These are phyloP conservation scores for Caracal caracal DNA, from an alignment of 2,113 vertebrate genomes.

Conservation along the genomic window DNA sequence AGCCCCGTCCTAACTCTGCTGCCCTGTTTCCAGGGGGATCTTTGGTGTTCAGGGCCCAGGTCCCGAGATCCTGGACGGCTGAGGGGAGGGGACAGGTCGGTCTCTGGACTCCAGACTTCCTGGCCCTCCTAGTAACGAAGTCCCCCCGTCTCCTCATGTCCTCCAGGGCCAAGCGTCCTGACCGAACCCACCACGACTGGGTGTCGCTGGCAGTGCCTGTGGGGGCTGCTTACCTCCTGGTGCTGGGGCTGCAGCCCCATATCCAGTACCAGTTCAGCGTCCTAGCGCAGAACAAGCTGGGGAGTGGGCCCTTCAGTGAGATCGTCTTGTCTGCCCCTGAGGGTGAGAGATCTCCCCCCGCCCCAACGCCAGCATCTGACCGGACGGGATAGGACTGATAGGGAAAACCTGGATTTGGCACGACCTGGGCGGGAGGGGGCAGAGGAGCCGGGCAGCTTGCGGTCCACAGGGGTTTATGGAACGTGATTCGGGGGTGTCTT, in stretches of 20 bases:
- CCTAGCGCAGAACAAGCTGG: slow-evolving; percentile 96
- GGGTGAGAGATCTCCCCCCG: slow-evolving; percentile 83
- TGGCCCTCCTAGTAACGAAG: neutral
- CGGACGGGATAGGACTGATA: neutral
- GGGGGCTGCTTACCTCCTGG: slow-evolving; percentile 89
- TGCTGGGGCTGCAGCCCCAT: slow-evolving; percentile 90
- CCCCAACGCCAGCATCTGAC: neutral
- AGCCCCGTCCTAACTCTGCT: neutral
- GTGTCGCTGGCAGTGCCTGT: slow-evolving; percentile 90
- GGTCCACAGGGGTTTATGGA: neutral
- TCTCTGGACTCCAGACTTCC: neutral
- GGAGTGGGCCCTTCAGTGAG: slow-evolving; percentile 97
- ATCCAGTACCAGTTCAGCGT: slow-evolving; percentile 95
- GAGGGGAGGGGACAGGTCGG: neutral
- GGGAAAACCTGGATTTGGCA: neutral
- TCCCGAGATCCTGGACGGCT: neutral
- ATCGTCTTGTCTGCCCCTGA: slow-evolving; percentile 91
- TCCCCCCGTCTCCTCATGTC: neutral
- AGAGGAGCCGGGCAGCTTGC: neutral
- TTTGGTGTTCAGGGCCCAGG: neutral
- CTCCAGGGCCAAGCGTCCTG: slow-evolving; percentile 89
- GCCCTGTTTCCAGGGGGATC: neutral
- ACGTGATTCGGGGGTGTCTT: neutral
- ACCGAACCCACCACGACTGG: slow-evolving; percentile 94
- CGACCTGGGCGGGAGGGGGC: neutral